phyloP scores from a whole-genome alignment of 1,140 invertebrate species.

The Drosophila melanogaster region Release_6_plus_ISO1_MT NT_037436.4:21589001-21589500 shows the following conservation, averaged over 20 bases:
- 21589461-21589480: constrained; percentile 79
- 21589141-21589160: too few relatives aligned
- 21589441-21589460: constrained; percentile 49
- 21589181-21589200: background rate
- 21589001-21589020: too few relatives aligned
- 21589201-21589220: constrained; percentile 14
- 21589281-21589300: background rate
- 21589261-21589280: constrained; percentile 11
- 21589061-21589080: too few relatives aligned
- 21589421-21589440: constrained; percentile 55
- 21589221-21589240: constrained; percentile 17
- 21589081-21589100: too few relatives aligned
- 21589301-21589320: constrained; percentile 19
- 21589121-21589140: too few relatives aligned
- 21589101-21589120: too few relatives aligned
- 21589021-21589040: too few relatives aligned
- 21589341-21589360: constrained; percentile 17
- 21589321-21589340: constrained; percentile 7
- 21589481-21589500: constrained; percentile 75
- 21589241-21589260: constrained; percentile 19
- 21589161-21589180: background rate
- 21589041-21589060: too few relatives aligned
- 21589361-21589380: constrained; percentile 11
- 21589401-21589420: constrained; percentile 71
- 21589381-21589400: constrained; percentile 37